A percentile compares a stretch with the other conserved stretches of the same genome.
phyloP scores from a whole-genome alignment of 2,797 vertebrate genomes.

The Psittacula echo region DNA sequence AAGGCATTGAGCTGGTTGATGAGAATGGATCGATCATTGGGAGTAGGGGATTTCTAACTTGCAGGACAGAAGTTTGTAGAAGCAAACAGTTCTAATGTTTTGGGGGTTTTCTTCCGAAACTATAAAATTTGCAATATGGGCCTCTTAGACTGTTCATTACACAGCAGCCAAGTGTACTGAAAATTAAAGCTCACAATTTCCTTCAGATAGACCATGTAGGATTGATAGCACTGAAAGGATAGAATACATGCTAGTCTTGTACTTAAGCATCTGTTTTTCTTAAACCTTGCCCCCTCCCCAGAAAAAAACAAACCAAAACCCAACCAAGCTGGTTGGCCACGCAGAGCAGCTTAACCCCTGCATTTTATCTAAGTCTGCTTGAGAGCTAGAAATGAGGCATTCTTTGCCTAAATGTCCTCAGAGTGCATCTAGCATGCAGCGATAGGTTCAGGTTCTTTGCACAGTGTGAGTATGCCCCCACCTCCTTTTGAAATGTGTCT shows the following conservation, averaged over 20 bases:
- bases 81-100: background rate
- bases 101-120: background rate
- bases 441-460: background rate
- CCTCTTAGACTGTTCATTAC: background rate
- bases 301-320: background rate
- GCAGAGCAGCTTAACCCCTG: background rate
- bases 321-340: background rate
- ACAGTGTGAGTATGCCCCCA: background rate
- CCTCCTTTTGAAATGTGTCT: background rate
- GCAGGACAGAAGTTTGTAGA: background rate
- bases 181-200: background rate
- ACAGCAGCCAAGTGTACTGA: background rate
- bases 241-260: background rate
- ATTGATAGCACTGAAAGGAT: background rate
- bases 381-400: background rate
- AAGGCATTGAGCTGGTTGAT: background rate
- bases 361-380: background rate
- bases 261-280: background rate
- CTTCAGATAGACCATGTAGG: background rate
- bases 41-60: background rate
- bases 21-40: background rate
- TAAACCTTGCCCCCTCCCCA: background rate
- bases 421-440: accelerated
- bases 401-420: background rate
- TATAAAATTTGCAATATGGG: background rate